Base-by-base conservation (phyloP, 2,797 vertebrate species). In the Tenualosa thibaudeaui region DNA sequence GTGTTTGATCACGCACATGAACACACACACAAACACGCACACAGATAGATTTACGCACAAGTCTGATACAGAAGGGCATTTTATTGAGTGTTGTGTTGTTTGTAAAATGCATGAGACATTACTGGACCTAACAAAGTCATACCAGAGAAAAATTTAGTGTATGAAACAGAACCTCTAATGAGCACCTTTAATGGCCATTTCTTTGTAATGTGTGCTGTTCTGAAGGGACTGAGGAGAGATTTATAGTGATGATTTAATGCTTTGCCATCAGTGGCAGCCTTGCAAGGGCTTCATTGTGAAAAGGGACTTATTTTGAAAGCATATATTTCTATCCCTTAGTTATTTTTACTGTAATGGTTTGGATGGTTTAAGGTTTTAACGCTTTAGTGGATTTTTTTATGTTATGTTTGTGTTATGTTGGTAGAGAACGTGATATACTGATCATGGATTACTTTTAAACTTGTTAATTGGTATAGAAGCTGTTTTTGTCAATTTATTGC, bases 61-160 rank as follows among this genome's bases (percentile, higher is more conserved):
- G 43, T 46, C 17, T 9, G 17, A 22, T 5, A 43, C 40, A 78
- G 3, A 78, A 46, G 71, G 71, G 71, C 71, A 78, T 78, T 78
- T 78, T 19, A 78, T 46, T 43, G 37, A 22, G 71, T 49, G 7
- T 49, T 49, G 46, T 1, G 31, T 75, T 43, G 40, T 78, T 22
- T 46, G 31, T 71, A 71, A 46, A 46, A 78, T 78, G 71, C 71
- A 78, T 46, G 19, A 78, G 37, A 46, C 19, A 46, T 78, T 78
- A 5, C 71, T 22, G 71, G 71, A 46, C 71, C 17, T 78, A 19
- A 46, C 17, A 6, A 22, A 46, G 5, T 46, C 17, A n/a, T 3
- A 62, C n/a, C 22, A 62, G 0, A n/a, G 58, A 62, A n/a, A 62
- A n/a, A 6, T 8, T 24, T 3, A 62, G 58, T 24, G 2, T 78